Evolutionary conservation across 2,888 invertebrate species (phyloP), one percentile per base, ranked within the genome.

Genomic region (Drosophila mimica): DNA sequence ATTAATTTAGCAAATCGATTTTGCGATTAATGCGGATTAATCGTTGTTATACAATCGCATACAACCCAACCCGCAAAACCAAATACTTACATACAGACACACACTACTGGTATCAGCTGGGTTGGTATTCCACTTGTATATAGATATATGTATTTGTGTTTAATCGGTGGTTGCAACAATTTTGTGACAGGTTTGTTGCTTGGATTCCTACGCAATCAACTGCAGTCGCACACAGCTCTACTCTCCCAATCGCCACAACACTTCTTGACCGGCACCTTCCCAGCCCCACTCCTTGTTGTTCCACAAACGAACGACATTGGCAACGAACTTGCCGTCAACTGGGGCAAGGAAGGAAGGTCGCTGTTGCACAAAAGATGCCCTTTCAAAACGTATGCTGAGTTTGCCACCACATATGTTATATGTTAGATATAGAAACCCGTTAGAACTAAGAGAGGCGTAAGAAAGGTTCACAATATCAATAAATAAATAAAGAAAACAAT

Each of bases 231-330:
- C 6, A 20, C 17, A n/a, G 9, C 31, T 4, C 36, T 36, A 6
- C 17, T 11, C 25, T 9, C 8, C 36, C 20, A 13, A 7, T 20
- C 7, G 20, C 11, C n/a, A n/a, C n/a, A 11, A 43, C 43, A 2
- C 11, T 43, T 3, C 17, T 17, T 3, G 17, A 38, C 6, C 17
- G 8, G 38, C 20, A 43, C 15, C 46, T 15, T 46, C 20, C 30
- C 33, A 17, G 46, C 30, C 30, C 30, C 40, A 7, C 51, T 30
- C 43, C 15, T 49, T 30, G 48, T 25, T 15, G 25, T 25, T 25
- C 53, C 7, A 28, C 30, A 74, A 76, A 67, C 76, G 63, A 83
- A 82, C 83, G 85, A 83, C 83, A 79, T 87, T 83, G 85, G 54
- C 84, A 82, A 79, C 85, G 70, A 83, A 84, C 82, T 83, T 84